phyloP scores from a whole-genome alignment of 1,140 invertebrate species.

The Leptonema lineaticorne region DNA sequence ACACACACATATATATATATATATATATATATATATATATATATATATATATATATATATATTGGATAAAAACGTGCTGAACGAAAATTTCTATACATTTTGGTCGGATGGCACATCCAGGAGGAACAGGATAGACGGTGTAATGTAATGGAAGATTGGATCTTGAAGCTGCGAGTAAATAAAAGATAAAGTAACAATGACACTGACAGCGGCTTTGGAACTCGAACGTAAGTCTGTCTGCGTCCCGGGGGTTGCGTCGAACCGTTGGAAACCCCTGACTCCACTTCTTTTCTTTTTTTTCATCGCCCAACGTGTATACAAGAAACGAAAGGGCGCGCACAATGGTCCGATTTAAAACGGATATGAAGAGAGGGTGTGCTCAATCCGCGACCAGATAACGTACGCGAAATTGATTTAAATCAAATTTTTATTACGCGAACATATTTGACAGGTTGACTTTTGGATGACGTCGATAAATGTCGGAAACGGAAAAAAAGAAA shows the following conservation, averaged over 20 bases:
- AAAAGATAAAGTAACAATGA: slow-evolving; percentile 40
- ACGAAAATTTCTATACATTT: slow-evolving; percentile 4
- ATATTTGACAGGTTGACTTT: neutral
- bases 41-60: too few relatives aligned
- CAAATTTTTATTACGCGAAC: neutral
- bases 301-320: neutral
- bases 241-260: too few relatives aligned
- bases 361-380: neutral
- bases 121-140: slow-evolving; percentile 32
- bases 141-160: slow-evolving; percentile 41
- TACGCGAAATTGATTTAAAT: slow-evolving; percentile 7
- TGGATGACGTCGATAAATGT: neutral
- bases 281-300: too few relatives aligned
- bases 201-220: slow-evolving; percentile 40
- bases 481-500: neutral
- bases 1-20: too few relatives aligned
- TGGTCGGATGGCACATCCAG: slow-evolving; percentile 17
- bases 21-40: too few relatives aligned
- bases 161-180: slow-evolving; percentile 38
- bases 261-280: neutral
- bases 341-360: too few relatives aligned
- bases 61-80: too few relatives aligned
- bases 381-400: neutral
- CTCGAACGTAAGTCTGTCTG: slow-evolving; percentile 35
- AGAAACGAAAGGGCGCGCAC: too few relatives aligned